Percentiles rank a stretch among this genome's conserved stretches.
Evolutionary conservation across 2,113 vertebrate genomes (phyloP).

Genomic region (Leptodactylus fuscus): DNA sequence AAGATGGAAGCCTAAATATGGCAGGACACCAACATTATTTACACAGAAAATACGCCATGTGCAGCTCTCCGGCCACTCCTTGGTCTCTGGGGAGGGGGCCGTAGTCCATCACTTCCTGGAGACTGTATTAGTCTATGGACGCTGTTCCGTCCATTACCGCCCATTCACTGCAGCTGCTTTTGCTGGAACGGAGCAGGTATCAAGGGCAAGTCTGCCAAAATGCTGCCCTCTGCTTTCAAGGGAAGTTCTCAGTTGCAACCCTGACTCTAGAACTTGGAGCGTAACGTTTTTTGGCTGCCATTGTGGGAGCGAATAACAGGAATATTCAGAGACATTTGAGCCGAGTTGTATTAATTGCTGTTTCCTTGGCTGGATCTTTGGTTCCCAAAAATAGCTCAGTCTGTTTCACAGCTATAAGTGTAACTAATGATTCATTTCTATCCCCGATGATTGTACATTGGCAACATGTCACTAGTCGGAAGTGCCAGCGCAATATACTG

Average conservation of each 20-base stretch:
- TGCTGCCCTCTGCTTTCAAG: no score
- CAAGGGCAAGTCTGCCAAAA: no score
- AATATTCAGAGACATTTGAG: not conserved
- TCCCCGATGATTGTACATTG: not conserved
- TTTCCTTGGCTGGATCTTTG: slow-evolving; percentile 2
- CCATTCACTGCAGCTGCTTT: not conserved
- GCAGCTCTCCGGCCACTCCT: no score
- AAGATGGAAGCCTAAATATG: not conserved
- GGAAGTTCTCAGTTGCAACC: not conserved
- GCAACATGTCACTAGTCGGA: not conserved
- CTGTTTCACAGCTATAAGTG: not conserved
- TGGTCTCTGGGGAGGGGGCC: no score
- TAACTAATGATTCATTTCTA: not conserved
- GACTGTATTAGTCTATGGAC: not conserved
- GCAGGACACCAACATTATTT: not conserved
- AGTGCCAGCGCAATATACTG: not conserved
- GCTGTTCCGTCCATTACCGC: not conserved
- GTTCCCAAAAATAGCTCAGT: not conserved
- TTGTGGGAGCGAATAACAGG: not conserved
- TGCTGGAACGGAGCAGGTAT: no score
- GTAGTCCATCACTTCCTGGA: no score
- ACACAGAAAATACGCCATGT: no score
- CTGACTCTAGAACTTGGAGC: not conserved
- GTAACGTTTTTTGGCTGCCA: not conserved
- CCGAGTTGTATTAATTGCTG: not conserved